A percentile compares a stretch with the other conserved stretches of the same genome.
phyloP scores from a whole-genome alignment of 1,140 invertebrate genomes.

The Battus philenor region DNA sequence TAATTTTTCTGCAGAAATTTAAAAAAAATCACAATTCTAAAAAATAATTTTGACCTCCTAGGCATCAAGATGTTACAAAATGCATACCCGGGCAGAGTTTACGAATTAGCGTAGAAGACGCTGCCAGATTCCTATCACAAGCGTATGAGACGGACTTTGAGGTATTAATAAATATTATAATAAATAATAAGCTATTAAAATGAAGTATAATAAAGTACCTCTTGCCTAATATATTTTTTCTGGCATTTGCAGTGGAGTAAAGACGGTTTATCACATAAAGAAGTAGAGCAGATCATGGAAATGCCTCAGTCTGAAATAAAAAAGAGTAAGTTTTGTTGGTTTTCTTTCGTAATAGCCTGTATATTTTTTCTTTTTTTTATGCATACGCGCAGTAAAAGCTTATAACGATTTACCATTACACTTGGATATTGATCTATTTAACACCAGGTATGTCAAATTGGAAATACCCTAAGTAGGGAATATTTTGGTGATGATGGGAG shows the following conservation, averaged over 20 bases:
- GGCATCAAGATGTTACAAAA: constrained; percentile 62
- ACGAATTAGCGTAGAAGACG: constrained; percentile 61
- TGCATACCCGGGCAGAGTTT: constrained; percentile 66
- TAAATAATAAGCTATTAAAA: no score
- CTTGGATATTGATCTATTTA: no score
- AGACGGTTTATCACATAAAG: constrained; percentile 22
- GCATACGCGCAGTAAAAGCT: no score
- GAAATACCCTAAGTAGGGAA: no score
- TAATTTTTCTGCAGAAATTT: not conserved
- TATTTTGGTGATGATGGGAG: no score
- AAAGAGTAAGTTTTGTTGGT: constrained; percentile 35
- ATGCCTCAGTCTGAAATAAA: constrained; percentile 33
- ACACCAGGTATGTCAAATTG: no score
- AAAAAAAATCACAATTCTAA: not conserved
- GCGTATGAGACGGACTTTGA: constrained; percentile 62
- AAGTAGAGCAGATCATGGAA: constrained; percentile 23
- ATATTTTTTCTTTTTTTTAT: no score
- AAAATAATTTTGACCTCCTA: constrained; percentile 24
- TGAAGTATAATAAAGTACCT: no score
- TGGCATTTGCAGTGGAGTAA: constrained; percentile 39
- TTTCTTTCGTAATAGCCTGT: no score
- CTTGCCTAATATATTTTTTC: no score
- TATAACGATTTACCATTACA: no score
- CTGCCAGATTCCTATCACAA: constrained; percentile 49
- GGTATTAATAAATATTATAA: constrained; percentile 37